A percentile compares a stretch with the other conserved stretches of the same genome.
Evolutionary conservation across 2,888 invertebrate species (phyloP).

Genomic region (Drosophila buzzatii): DNA sequence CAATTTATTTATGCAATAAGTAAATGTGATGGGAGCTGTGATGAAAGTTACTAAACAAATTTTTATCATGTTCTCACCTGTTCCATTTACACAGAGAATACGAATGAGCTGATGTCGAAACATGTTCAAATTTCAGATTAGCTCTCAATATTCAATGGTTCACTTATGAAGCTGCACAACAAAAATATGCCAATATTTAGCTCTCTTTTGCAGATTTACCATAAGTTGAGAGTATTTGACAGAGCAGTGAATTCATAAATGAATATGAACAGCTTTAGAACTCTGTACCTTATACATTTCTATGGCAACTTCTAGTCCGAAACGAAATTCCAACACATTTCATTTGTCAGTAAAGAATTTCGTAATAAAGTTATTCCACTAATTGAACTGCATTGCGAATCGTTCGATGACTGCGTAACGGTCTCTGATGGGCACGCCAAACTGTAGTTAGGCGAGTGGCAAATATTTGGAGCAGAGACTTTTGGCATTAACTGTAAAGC

Average conservation of each 20-base stretch:
- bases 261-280: neutral
- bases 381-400: constrained; percentile 10
- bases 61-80: too few relatives aligned
- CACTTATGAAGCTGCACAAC: too few relatives aligned
- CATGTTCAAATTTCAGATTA: too few relatives aligned
- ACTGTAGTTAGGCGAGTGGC: constrained; percentile 60
- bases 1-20: neutral
- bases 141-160: too few relatives aligned
- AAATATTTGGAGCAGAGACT: constrained; percentile 54
- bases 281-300: too few relatives aligned
- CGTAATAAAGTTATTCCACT: neutral
- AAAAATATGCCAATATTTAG: too few relatives aligned
- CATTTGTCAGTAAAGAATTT: neutral
- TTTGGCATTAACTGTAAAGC: constrained; percentile 67
- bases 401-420: constrained; percentile 44
- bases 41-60: too few relatives aligned
- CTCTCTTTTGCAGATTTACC: too few relatives aligned
- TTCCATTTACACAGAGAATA: too few relatives aligned
- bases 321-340: neutral
- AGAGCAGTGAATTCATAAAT: neutral
- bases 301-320: neutral
- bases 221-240: neutral
- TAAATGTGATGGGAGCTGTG: too few relatives aligned
- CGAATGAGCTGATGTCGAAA: too few relatives aligned
- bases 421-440: constrained; percentile 61